phyloP scores from a whole-genome alignment of 2,797 vertebrate genomes.

The Prunella strophiata region DNA sequence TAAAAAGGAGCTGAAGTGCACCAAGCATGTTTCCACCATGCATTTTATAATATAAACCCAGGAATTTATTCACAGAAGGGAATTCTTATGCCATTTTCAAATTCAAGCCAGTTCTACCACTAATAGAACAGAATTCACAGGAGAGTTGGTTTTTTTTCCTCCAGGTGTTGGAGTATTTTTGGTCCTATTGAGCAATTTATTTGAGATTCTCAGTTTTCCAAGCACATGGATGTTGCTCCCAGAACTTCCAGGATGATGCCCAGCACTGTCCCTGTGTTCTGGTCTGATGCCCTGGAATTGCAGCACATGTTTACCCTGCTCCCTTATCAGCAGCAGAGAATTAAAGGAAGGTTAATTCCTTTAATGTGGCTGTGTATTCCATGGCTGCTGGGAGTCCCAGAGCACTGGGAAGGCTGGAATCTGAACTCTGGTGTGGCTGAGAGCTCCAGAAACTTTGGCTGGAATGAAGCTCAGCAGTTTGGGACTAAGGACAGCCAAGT shows the following conservation, averaged over 20 bases:
- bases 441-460: not conserved
- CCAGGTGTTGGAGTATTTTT: not conserved
- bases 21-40: not conserved
- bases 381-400: not conserved
- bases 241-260: not conserved
- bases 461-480: not conserved
- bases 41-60: not conserved
- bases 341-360: not conserved
- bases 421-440: not conserved
- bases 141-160: not conserved
- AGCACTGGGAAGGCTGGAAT: not conserved
- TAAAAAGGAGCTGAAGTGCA: slow-evolving; percentile 8
- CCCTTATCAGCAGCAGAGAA: slow-evolving; percentile 32
- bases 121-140: not conserved
- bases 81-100: not conserved
- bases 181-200: not conserved
- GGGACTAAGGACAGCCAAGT: not conserved
- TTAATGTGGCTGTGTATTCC: slow-evolving; percentile 13
- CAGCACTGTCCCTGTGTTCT: not conserved
- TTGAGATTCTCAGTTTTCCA: not conserved
- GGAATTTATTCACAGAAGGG: not conserved
- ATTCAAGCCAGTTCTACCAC: not conserved
- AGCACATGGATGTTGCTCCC: not conserved
- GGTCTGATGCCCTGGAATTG: not conserved
- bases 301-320: not conserved